These are phyloP conservation scores for Brachionus asplanchnoidis DNA, from an alignment of 1,140 invertebrate species.

Conservation along the genomic window DNA sequence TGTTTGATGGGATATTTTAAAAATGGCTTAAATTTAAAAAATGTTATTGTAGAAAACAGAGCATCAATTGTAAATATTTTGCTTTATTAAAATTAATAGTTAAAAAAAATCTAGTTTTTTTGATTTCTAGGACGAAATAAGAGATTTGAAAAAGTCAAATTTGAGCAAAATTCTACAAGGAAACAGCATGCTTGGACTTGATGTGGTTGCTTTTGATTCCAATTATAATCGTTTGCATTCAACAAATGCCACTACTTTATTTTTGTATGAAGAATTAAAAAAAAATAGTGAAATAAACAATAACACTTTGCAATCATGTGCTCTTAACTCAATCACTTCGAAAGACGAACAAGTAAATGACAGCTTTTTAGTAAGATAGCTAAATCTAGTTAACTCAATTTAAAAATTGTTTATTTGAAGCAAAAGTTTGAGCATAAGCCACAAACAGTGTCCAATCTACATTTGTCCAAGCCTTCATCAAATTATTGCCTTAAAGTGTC, in stretches of 20 bases:
- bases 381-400: background rate
- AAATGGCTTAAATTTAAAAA: conserved; percentile 29
- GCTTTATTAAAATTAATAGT: background rate
- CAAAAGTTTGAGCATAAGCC: conserved; percentile 27
- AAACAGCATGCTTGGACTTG: conserved; percentile 10
- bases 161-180: conserved; percentile 37
- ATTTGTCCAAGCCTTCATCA: background rate
- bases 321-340: background rate
- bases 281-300: conserved; percentile 31
- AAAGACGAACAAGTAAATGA: conserved; percentile 27
- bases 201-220: conserved; percentile 28
- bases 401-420: background rate
- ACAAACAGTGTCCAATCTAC: background rate
- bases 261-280: conserved; percentile 31
- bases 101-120: background rate
- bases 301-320: background rate
- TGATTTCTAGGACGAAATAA: conserved; percentile 29
- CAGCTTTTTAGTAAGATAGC: background rate
- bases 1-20: conserved; percentile 31
- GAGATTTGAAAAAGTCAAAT: conserved; percentile 36
- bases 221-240: conserved; percentile 31
- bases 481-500: conserved; percentile 33
- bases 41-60: conserved; percentile 31
- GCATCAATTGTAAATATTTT: conserved; percentile 24
- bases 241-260: background rate